Evolutionary conservation across 2,113 vertebrate species (phyloP).

Genomic region (Numenius arquata): DNA sequence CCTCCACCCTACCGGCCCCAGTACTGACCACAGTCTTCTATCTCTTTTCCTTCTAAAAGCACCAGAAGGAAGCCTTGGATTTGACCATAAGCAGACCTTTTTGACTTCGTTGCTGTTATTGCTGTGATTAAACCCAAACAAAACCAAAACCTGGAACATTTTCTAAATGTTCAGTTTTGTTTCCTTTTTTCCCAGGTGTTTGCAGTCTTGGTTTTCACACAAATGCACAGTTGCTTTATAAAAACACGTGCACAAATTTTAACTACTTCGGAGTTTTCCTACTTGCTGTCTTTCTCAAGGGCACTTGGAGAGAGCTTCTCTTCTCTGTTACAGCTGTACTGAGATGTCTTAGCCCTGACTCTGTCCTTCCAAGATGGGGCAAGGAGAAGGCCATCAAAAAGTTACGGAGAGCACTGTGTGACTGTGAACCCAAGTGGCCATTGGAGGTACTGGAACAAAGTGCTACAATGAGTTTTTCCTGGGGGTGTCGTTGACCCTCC

Average conservation of each 20-base stretch:
- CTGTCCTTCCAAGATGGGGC: background rate
- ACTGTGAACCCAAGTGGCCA: background rate
- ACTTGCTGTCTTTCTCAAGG: background rate
- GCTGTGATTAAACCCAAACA: background rate
- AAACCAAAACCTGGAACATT: background rate
- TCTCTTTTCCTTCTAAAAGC: background rate
- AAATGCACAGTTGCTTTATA: background rate
- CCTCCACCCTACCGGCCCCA: background rate
- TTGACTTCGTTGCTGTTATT: background rate
- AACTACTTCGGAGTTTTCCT: background rate
- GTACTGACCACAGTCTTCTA: background rate
- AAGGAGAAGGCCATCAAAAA: background rate
- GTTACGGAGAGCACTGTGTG: background rate
- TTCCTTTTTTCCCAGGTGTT: background rate
- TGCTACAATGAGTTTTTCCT: background rate
- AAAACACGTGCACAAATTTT: background rate
- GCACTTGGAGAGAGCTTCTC: background rate
- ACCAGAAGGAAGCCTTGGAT: background rate
- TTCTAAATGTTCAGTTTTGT: background rate
- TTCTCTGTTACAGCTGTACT: background rate
- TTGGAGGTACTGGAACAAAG: background rate
- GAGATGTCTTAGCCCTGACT: background rate
- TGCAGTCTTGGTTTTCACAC: background rate
- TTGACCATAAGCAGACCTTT: background rate
- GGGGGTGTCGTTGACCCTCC: fast-evolving